Conservation (phyloP, 1,140 invertebrate species). For the Ceratitis capitata region DNA sequence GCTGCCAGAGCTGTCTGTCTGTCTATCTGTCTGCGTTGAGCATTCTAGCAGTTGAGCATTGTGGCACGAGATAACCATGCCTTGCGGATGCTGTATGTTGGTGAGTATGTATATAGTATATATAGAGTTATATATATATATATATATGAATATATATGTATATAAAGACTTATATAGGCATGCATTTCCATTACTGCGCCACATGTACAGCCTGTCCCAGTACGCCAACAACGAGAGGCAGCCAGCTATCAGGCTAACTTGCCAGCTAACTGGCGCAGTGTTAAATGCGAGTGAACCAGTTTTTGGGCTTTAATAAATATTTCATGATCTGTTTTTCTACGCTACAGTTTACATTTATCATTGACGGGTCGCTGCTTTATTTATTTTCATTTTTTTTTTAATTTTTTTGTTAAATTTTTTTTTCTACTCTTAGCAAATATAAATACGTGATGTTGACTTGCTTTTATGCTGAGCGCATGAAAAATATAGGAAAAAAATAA, state of each 20-base stretch:
- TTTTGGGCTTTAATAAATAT: conserved; percentile 11
- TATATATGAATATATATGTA: too few relatives aligned
- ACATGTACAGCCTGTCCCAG: conserved; percentile 13
- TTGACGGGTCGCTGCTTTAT: background rate
- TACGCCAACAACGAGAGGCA: too few relatives aligned
- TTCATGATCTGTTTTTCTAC: background rate
- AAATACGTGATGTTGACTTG: background rate
- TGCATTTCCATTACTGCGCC: background rate
- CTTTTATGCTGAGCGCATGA: background rate
- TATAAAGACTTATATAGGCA: background rate
- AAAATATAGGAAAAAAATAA: background rate
- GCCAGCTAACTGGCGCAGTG: background rate
- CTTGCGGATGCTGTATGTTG: background rate
- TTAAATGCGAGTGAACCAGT: conserved; percentile 1
- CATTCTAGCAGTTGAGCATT: background rate
- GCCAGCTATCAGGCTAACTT: too few relatives aligned
- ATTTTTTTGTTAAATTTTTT: background rate
- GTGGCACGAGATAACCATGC: conserved; percentile 22
- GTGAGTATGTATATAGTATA: background rate
- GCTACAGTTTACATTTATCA: conserved; percentile 33
- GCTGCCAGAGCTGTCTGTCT: background rate
- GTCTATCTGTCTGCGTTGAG: too few relatives aligned
- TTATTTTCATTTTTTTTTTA: background rate
- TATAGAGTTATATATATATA: too few relatives aligned
- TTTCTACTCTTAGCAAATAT: background rate